Evolutionary conservation across 92 coral and sea anemone genomes (phyloP).

Genomic region (Paragorgia papillata): DNA sequence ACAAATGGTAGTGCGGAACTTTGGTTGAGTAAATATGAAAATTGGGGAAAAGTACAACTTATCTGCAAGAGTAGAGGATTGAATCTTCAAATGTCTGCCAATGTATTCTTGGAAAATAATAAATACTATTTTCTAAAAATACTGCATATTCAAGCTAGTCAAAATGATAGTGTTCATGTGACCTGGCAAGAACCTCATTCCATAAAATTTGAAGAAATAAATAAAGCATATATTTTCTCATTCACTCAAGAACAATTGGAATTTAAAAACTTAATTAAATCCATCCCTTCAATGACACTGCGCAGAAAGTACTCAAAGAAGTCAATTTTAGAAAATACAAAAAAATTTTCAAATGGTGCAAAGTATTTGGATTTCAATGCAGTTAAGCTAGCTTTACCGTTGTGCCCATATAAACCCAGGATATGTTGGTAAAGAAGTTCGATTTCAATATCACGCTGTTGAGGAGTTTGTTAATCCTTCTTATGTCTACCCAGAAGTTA

Average conservation of each 20-base stretch:
- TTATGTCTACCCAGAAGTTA: conserved; percentile 38
- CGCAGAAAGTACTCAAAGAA: conserved; percentile 4
- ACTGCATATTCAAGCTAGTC: conserved; percentile 47
- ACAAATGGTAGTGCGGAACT: neutral
- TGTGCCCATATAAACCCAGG: conserved; percentile 73
- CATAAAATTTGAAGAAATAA: conserved; percentile 38
- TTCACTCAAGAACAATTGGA: conserved; percentile 24
- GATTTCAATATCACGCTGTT: conserved; percentile 6
- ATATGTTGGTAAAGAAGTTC: conserved; percentile 41
- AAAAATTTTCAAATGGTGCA: neutral
- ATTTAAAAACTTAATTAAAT: conserved; percentile 6
- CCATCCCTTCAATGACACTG: conserved; percentile 17
- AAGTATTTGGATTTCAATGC: conserved; percentile 60
- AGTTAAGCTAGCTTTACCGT: conserved; percentile 58
- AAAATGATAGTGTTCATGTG: conserved; percentile 46
- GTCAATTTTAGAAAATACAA: conserved; percentile 16
- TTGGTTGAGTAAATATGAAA: conserved; percentile 7
- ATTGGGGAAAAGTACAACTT: conserved; percentile 10
- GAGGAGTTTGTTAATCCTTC: conserved; percentile 44
- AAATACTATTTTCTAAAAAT: conserved; percentile 64
- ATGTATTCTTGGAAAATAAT: conserved; percentile 48
- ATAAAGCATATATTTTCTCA: conserved; percentile 23
- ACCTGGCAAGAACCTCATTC: conserved; percentile 62
- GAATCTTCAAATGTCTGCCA: conserved; percentile 46
- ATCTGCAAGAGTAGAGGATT: neutral